phyloP scores from a whole-genome alignment of 92 coral and sea anemone genomes.

The Epizoanthus ramosus region DNA sequence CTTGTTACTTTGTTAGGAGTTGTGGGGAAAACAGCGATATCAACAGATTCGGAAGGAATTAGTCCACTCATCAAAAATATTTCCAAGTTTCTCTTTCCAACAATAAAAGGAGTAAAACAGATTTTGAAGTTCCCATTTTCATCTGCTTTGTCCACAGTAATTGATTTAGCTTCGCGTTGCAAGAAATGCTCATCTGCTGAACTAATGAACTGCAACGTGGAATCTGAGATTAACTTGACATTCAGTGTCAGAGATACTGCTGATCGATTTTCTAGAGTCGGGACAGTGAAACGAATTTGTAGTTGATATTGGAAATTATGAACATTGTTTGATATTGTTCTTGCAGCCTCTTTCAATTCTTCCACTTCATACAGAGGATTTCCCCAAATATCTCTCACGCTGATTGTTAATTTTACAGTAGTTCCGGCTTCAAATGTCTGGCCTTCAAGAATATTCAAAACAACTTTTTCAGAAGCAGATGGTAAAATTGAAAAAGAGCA shows the following conservation, averaged over 20 bases:
- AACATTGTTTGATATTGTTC: neutral
- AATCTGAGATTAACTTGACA: neutral
- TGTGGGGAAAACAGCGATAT: neutral
- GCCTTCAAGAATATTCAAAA: neutral
- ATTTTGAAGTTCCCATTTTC: neutral
- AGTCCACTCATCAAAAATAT: neutral
- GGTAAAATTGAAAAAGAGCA: slow-evolving; percentile 15
- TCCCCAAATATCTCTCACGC: neutral
- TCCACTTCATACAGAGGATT: neutral
- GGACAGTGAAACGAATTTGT: too few species aligned
- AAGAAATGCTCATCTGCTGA: neutral
- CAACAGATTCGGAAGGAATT: neutral
- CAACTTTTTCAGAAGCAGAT: neutral
- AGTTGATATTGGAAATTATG: neutral
- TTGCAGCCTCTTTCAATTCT: neutral
- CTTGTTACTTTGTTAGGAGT: neutral
- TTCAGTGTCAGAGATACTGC: too few species aligned
- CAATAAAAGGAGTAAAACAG: neutral
- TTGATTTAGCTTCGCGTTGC: slow-evolving; percentile 2
- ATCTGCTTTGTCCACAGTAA: neutral
- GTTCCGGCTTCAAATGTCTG: slow-evolving; percentile 6
- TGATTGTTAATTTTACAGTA: neutral
- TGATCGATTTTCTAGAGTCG: too few species aligned
- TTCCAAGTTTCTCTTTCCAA: slow-evolving; percentile 17
- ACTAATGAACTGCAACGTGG: neutral